Evolutionary conservation across 2,888 invertebrate genomes (phyloP).

Genomic region (Lasioglossum lativentre): DNA sequence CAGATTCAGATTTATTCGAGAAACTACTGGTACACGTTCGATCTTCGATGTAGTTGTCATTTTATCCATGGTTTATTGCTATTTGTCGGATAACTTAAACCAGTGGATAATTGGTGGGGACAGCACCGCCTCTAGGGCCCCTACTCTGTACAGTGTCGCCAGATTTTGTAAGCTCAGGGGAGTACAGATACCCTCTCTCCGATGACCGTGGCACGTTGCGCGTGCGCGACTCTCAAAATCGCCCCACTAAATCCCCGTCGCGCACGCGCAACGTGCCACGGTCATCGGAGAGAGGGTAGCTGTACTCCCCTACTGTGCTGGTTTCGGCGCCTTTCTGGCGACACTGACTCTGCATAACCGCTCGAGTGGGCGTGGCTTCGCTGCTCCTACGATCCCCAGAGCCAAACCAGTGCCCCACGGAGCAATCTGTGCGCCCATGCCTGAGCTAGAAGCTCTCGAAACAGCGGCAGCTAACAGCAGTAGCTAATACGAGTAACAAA

Average conservation of each 20-base stretch:
- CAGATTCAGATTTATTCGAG: neutral
- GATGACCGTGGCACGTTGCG: too few relatives aligned
- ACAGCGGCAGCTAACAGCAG: neutral
- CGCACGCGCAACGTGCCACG: too few relatives aligned
- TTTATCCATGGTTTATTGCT: too few relatives aligned
- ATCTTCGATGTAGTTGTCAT: neutral
- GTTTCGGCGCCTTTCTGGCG: too few relatives aligned
- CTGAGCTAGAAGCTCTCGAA: neutral
- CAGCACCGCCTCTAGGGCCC: neutral
- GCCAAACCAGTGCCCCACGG: neutral
- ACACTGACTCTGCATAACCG: too few relatives aligned
- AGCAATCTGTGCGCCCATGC: neutral
- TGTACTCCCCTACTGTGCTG: too few relatives aligned
- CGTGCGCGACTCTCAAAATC: too few relatives aligned
- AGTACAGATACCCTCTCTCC: too few relatives aligned
- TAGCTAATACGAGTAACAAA: slow-evolving; percentile 13
- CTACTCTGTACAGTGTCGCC: too few relatives aligned
- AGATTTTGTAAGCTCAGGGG: too few relatives aligned
- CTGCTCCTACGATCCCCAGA: neutral
- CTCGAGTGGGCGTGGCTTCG: neutral
- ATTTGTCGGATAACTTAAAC: neutral
- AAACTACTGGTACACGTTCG: neutral
- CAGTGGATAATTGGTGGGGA: neutral
- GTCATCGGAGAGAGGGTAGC: too few relatives aligned
- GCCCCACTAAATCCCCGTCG: too few relatives aligned